Evolutionary conservation across 2,888 invertebrate genomes (phyloP), one percentile per base, ranked within the genome.

Genomic region (Tenthredo distinguenda): DNA sequence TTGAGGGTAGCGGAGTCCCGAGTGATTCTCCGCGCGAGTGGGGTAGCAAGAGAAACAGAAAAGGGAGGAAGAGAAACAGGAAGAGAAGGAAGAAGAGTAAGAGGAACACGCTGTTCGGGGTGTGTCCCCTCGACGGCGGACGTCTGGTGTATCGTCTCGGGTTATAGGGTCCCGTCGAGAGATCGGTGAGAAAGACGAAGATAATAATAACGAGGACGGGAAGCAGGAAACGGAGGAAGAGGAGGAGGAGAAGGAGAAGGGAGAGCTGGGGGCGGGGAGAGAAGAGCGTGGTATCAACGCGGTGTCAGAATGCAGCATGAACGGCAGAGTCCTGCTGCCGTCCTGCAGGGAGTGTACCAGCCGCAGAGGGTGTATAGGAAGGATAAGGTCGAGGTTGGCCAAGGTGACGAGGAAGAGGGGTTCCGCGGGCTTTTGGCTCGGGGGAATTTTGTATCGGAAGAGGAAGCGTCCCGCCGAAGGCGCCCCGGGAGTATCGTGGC

Each of bases 291-390:
- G 47, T 31, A 50, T 47, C 87, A 88, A 87, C 88, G 89, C 86
- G 89, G 91, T 90, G 68, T 89, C 92, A 93, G 92, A 91, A 93
- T 93, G 93, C 93, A 93, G 93, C 92, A 93, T 93, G 93, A 93
- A 91, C 92, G 92, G 90, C 91, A 91, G 91, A 90, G 90, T 89
- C 92, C 91, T 89, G 91, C 85, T 86, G 86, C 58, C 37, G 82
- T 91, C 91, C 88, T 91, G 91, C 82, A 83, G 68, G 92, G 92
- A 93, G 92, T 91, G 91, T 90, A 91, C 88, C 92, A 92, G 92
- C 90, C 79, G 43, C 43, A 79, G 12, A 47, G 68, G 83, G 31
- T 31, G 50, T 15, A 72, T 15, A 74, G 81, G 65, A 74, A 81
- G 31, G 68, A 83, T 68, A 83, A 83, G 82, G 65, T 47, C 62